Conservation (phyloP, 2,797 vertebrate genomes). For the Echiichthys vipera region DNA sequence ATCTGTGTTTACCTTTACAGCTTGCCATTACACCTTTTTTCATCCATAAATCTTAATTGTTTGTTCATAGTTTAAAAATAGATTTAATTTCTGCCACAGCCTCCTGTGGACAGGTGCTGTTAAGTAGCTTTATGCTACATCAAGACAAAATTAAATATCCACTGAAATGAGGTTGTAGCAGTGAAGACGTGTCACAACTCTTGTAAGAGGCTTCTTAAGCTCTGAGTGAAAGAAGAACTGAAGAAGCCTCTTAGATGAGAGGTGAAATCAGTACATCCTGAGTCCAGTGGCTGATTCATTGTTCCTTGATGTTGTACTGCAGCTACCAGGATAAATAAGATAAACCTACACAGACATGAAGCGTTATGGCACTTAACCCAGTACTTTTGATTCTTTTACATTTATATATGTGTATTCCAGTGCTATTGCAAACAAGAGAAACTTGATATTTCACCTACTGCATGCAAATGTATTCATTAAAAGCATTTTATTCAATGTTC, state of each 20-base stretch:
- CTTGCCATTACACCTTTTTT: conserved; percentile 33
- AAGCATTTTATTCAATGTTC: conserved; percentile 56
- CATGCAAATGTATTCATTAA: conserved; percentile 15
- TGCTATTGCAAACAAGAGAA: conserved; percentile 18
- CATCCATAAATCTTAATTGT: conserved; percentile 60
- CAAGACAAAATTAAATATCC: conserved; percentile 47
- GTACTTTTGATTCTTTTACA: conserved; percentile 7
- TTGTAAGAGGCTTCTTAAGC: conserved; percentile 29
- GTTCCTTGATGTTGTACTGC: conserved; percentile 10
- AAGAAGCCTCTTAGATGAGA: conserved; percentile 21
- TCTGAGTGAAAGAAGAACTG: conserved; percentile 5
- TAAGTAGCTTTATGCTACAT: conserved; percentile 54
- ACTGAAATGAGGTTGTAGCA: conserved; percentile 35
- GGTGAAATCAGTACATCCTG: conserved; percentile 9
- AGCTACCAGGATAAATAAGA: conserved; percentile 22
- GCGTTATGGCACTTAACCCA: conserved; percentile 27
- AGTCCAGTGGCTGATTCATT: conserved; percentile 23
- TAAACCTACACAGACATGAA: conserved; percentile 3
- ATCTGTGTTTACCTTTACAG: conserved; percentile 52
- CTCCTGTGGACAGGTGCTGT: conserved; percentile 54
- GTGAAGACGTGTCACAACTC: conserved; percentile 33
- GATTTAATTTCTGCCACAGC: conserved; percentile 33
- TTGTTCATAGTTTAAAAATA: conserved; percentile 51
- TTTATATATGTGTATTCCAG: conserved; percentile 26
- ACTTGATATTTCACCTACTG: conserved; percentile 15